Base-by-base conservation (phyloP, 1,140 invertebrate species). In the Drosophila seguyi region DNA sequence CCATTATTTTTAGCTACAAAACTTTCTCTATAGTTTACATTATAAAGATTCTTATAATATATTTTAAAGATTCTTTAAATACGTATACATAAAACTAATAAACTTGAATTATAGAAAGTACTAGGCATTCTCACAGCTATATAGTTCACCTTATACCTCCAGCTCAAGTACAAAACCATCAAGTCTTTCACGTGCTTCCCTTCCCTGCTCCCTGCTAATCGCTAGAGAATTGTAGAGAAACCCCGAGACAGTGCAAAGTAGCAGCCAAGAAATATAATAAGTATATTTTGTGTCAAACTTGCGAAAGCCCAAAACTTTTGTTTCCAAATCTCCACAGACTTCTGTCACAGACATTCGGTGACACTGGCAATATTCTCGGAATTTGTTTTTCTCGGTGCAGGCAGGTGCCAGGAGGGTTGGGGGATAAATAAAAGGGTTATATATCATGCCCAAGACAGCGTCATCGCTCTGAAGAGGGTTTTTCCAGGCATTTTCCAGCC, bases 401-500 rank as follows among this genome's bases (percentile, higher is more conserved):
- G 31, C 78, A 86, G 82, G 78, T 79, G 78, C 44, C 52, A 29
- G 57, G n/a, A 16, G 67, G 13, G 6, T 39, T 27, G 29, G 42
- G 29, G 22, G 22, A n/a, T 45, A 75, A 75, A 69, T 75, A 67
- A 86, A 82, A 63, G 75, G 79, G 42, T 81, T 75, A 86, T 86
- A 86, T 86, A 86, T 86, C 82, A 86, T 82, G 74, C 75, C 85
- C 52, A 59, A 69, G 76, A 66, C 65, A 74, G 57, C 81, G 72
- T 72, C 66, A 72, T 47, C 61, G 82, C 73, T 66, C 63, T 81
- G 74, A 86, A 86, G 74, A 81, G 81, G 81, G 77, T 73, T 52
- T 58, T 44, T 20, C 41, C 50, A 34, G 45, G 67, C 18, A 52
- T 61, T 58, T 58, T 62, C 59, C 50, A 16, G 41, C 36, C 47